These are phyloP conservation scores for Paracentrotus lividus DNA, from an alignment of 53 echinoderm and acorn worm species.

Conservation along the genomic window DNA sequence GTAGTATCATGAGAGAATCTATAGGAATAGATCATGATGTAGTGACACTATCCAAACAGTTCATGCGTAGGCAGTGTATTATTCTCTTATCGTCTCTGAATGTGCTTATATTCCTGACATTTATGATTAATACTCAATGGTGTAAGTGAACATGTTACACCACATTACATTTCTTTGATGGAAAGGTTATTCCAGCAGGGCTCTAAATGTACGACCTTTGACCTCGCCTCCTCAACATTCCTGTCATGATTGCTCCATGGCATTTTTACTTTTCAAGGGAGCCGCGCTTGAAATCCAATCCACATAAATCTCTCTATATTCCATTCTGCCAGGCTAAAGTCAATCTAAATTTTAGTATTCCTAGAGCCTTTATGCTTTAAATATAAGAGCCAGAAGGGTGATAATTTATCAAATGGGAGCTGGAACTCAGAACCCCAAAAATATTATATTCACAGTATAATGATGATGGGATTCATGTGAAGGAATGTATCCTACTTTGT, in stretches of 20 bases:
- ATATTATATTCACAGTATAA: no score
- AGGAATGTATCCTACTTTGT: neutral
- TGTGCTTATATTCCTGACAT: neutral
- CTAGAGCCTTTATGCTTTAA: neutral
- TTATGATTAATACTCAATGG: neutral
- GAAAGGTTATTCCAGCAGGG: slow-evolving; percentile 22
- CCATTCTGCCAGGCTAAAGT: slow-evolving; percentile 1
- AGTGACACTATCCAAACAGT: neutral
- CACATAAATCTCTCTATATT: slow-evolving; percentile 31
- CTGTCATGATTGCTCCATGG: slow-evolving; percentile 37
- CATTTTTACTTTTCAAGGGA: slow-evolving; percentile 39
- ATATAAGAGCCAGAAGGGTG: no score
- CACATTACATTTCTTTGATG: slow-evolving; percentile 19
- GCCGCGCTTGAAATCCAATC: slow-evolving; percentile 43
- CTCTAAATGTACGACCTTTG: slow-evolving; percentile 44
- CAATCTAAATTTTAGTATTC: slow-evolving; percentile 31
- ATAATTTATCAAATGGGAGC: no score
- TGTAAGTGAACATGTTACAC: slow-evolving; percentile 23
- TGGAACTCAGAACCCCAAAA: no score
- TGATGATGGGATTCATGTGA: neutral
- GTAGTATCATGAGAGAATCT: no score
- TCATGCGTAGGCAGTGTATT: neutral
- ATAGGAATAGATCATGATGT: no score
- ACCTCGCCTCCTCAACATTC: slow-evolving; percentile 50
- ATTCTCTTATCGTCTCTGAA: slow-evolving; percentile 17